These are phyloP conservation scores for Macquaria ambigua DNA, from an alignment of 2,113 vertebrate genomes.

Conservation along the genomic window DNA sequence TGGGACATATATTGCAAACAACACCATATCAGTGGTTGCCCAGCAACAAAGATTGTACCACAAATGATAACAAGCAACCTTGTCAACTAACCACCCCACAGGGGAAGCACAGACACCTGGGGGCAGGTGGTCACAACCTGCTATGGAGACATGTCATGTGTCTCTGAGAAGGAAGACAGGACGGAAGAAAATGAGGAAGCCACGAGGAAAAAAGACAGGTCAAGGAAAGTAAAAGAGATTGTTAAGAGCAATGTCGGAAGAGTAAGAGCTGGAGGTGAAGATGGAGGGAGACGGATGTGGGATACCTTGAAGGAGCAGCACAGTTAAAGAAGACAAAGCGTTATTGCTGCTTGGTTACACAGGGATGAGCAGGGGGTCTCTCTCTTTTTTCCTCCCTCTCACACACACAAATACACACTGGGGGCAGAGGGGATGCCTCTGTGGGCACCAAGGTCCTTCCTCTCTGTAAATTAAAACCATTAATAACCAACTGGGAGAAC, in stretches of 20 bases:
- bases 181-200: not conserved
- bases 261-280: slow-evolving; percentile 32
- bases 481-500: slow-evolving; percentile 88
- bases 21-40: slow-evolving; percentile 48
- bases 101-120: not conserved
- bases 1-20: slow-evolving; percentile 25
- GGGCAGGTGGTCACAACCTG: not conserved
- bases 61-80: slow-evolving; percentile 47
- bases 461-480: slow-evolving; percentile 93
- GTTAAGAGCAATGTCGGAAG: slow-evolving; percentile 1
- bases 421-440: slow-evolving; percentile 81
- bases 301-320: slow-evolving; percentile 74
- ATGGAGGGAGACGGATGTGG: slow-evolving; percentile 54
- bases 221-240: slow-evolving; percentile 46
- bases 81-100: slow-evolving; percentile 7
- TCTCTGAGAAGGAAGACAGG: not conserved
- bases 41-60: slow-evolving; percentile 39
- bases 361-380: slow-evolving; percentile 45
- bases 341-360: slow-evolving; percentile 75
- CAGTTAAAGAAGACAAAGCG: slow-evolving; percentile 87
- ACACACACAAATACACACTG: slow-evolving; percentile 71
- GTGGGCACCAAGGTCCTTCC: slow-evolving; percentile 83
- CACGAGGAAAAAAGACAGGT: not conserved
- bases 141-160: not conserved
- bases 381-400: slow-evolving; percentile 34